These are phyloP conservation scores for Protodeltote pygarga DNA, from an alignment of 2,888 invertebrate species.

Conservation along the genomic window DNA sequence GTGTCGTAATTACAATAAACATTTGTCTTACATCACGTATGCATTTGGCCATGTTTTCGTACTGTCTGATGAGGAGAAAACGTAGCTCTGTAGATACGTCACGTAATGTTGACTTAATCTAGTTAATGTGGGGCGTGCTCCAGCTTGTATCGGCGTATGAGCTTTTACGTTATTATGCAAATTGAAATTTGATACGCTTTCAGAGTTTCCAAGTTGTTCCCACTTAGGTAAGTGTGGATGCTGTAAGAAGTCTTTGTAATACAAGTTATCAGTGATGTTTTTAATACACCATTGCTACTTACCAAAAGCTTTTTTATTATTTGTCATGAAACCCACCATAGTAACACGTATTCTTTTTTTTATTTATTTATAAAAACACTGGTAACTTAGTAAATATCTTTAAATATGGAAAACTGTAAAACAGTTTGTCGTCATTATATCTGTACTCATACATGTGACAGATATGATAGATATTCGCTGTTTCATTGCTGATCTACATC, in stretches of 20 bases:
- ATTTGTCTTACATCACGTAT: slow-evolving; percentile 13
- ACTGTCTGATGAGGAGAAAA: slow-evolving; percentile 54
- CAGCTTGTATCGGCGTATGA: slow-evolving; percentile 70
- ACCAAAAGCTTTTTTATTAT: too few species aligned
- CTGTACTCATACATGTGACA: too few species aligned
- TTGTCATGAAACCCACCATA: too few species aligned
- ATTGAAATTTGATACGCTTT: slow-evolving; percentile 76
- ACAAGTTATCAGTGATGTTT: slow-evolving; percentile 43
- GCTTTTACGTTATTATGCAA: slow-evolving; percentile 78
- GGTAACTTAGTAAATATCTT: too few species aligned
- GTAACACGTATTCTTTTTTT: too few species aligned
- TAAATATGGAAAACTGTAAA: too few species aligned
- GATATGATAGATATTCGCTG: background rate
- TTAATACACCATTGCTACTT: background rate
- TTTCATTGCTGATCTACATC: slow-evolving; percentile 9
- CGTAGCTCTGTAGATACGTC: slow-evolving; percentile 65
- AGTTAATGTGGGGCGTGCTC: slow-evolving; percentile 70
- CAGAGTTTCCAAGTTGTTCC: slow-evolving; percentile 63
- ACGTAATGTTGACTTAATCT: slow-evolving; percentile 77
- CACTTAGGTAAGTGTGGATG: slow-evolving; percentile 53
- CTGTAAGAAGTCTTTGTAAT: slow-evolving; percentile 52
- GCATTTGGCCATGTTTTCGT: slow-evolving; percentile 17
- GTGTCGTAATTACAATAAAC: slow-evolving; percentile 20
- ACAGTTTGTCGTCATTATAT: too few species aligned
- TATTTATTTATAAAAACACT: too few species aligned